Evolutionary conservation across 1,140 invertebrate species (phyloP), one percentile per base, ranked within the genome.

Genomic region (Zophobas morio): DNA sequence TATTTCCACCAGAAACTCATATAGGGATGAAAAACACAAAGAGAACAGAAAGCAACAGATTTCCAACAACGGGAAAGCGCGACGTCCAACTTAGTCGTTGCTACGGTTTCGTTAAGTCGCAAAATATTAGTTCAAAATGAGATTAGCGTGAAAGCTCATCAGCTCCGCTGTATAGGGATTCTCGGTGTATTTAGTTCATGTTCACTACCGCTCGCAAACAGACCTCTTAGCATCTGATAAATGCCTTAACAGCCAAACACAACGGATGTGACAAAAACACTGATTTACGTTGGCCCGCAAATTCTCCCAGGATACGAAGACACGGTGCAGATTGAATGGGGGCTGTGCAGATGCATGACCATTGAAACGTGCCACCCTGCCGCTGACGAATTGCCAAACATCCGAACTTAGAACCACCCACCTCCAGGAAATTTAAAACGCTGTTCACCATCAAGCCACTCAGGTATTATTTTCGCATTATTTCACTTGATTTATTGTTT

Each of bases 71-170:
- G 57, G 5, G 36, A 40, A 66, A 32, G 49, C 49, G n/a, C 49
- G 49, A 51, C 4, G n/a, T 35, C 20, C 60, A 47, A 66, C 60
- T 66, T 46, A 40, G 35, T 63, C 35, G 36, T 63, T 63, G 32
- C 36, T 66, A 66, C 36, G 60, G 60, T 32, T 66, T 66, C 60
- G 40, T 66, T 20, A 66, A 66, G 60, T 66, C 37, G 60, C 6
- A 66, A 66, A 66, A 66, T 66, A 66, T 66, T 66, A 66, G 60
- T 42, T 66, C 37, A 60, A 66, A 66, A 66, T 66, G 60, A 66
- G 60, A 66, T 66, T 66, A 66, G 60, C 2, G 60, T 20, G 60
- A 66, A 66, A 66, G 60, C 60, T 66, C 60, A 66, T 66, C 60
- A 42, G 33, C 2, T 2, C 8, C 40, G 60, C 8, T 42, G 60